Percentiles rank a stretch among this genome's conserved stretches.
These are phyloP conservation scores for Lagria hirta DNA, from an alignment of 2,888 invertebrate genomes.

Conservation along the genomic window DNA sequence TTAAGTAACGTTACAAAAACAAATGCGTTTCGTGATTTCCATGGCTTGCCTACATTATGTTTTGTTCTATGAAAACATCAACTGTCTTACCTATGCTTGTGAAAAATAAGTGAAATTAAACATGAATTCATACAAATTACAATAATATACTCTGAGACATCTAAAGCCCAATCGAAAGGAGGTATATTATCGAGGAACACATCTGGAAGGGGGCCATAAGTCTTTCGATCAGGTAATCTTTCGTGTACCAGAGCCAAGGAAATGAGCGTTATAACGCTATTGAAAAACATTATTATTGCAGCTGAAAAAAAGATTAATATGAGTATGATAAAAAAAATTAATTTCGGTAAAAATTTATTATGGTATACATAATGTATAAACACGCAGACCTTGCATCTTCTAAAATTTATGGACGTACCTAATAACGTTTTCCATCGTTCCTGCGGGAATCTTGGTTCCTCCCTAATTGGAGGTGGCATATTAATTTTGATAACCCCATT, in stretches of 20 bases:
- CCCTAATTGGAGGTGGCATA: slow-evolving; percentile 67
- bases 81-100: slow-evolving; percentile 74
- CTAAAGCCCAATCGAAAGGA: slow-evolving; percentile 76
- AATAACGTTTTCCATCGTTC: slow-evolving; percentile 81
- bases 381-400: too few relatives aligned
- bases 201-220: slow-evolving; percentile 79
- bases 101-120: slow-evolving; percentile 76
- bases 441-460: slow-evolving; percentile 78
- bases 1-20: too few relatives aligned
- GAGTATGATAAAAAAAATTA: slow-evolving; percentile 17
- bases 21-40: too few relatives aligned
- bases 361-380: too few relatives aligned
- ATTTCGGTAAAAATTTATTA: slow-evolving; percentile 2
- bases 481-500: slow-evolving; percentile 63
- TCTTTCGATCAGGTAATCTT: slow-evolving; percentile 75
- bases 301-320: slow-evolving; percentile 60
- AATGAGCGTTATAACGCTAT: slow-evolving; percentile 66
- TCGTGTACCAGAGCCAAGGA: slow-evolving; percentile 86
- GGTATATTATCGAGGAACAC: slow-evolving; percentile 76
- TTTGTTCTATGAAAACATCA: too few relatives aligned
- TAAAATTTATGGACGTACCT: too few relatives aligned
- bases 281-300: slow-evolving; percentile 63
- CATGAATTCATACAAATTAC: slow-evolving; percentile 78
- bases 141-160: slow-evolving; percentile 83
- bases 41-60: too few relatives aligned